Base-by-base conservation (phyloP, 2,888 invertebrate genomes). In the Mimumesa dahlbomi region DNA sequence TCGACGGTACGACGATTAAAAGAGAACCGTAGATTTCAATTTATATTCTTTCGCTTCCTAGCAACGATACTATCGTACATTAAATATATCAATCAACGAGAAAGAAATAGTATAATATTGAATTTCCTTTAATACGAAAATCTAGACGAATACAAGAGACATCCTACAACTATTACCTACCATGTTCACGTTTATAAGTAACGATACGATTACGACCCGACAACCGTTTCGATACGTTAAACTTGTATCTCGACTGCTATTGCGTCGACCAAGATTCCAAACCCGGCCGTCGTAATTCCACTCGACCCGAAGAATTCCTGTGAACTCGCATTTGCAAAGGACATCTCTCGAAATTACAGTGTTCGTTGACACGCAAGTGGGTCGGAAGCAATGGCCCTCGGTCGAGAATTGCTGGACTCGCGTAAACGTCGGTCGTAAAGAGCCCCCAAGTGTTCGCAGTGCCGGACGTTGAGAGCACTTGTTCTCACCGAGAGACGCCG, bases 311-410 rank as follows among this genome's bases (percentile, higher is more conserved):
- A 48, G 43, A 52, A 46, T 66, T 11, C 50, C 36, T 34, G 50
- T 5, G 45, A 6, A 14, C 36, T 64, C 25, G 13, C 43, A 43
- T 25, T 48, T 40, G 38, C 45, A 22, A 40, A n/a, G 38, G 18
- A 34, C 67, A 22, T 25, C 18, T n/a, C 21, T 25, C 31, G 36
- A 57, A 53, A 67, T 72, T 61, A 46, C 50, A 49, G 42, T 48
- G 57, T 42, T 21, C 25, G 45, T 13, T n/a, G 74, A 48, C 74
- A 70, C 69, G 75, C 70, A 54, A 54, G 40, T 53, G 38, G 43
- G 38, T 53, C 38, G 31, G 45, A 64, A 57, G 49, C 36, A 42
- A 52, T 18, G 36, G 40, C 18, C 43, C 18, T 36, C 29, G 6
- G 18, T 29, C 9, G 18, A 42, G 58, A 67, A 72, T 53, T 31